phyloP scores from a whole-genome alignment of 2,888 invertebrate species.

The Syritta pipiens region DNA sequence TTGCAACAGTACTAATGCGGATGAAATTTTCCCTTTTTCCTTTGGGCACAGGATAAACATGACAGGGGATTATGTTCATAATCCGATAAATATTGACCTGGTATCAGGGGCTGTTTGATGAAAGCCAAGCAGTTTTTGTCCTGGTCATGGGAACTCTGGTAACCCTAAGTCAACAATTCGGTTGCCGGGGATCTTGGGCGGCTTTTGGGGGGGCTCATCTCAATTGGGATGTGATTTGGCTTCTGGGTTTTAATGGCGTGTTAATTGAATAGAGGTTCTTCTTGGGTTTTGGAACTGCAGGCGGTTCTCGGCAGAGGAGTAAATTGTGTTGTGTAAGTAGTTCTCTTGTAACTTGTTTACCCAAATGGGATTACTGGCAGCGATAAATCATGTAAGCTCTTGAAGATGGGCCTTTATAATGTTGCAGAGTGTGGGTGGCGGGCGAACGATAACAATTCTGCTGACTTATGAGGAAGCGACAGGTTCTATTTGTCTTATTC shows the following conservation, averaged over 20 bases:
- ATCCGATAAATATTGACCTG: conserved; percentile 67
- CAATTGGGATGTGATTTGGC: conserved; percentile 15
- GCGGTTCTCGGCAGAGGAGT: conserved; percentile 6
- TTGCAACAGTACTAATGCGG: conserved; percentile 16
- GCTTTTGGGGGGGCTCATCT: conserved; percentile 1
- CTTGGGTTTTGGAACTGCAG: conserved; percentile 3
- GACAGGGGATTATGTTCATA: conserved; percentile 61
- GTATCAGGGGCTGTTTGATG: conserved; percentile 58
- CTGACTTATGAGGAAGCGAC: too few relatives aligned
- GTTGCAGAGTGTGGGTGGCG: too few relatives aligned
- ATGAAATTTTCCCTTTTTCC: conserved; percentile 13
- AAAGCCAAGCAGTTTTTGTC: conserved; percentile 62
- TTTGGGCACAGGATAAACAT: conserved; percentile 48
- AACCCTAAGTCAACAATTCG: conserved; percentile 51
- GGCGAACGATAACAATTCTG: too few relatives aligned
- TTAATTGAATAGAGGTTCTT: conserved; percentile 58
- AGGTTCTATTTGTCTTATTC: too few relatives aligned
- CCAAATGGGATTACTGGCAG: background rate
- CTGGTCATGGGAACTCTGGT: conserved; percentile 35
- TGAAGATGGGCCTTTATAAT: too few relatives aligned
- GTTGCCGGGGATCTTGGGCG: conserved; percentile 24
- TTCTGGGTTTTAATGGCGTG: conserved; percentile 43
- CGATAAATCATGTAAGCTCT: too few relatives aligned
- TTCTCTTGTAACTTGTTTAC: conserved; percentile 16
- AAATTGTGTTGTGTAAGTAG: conserved; percentile 32